Base-by-base conservation (phyloP, 2,113 vertebrate species). In the Cephalopholis sonnerati region DNA sequence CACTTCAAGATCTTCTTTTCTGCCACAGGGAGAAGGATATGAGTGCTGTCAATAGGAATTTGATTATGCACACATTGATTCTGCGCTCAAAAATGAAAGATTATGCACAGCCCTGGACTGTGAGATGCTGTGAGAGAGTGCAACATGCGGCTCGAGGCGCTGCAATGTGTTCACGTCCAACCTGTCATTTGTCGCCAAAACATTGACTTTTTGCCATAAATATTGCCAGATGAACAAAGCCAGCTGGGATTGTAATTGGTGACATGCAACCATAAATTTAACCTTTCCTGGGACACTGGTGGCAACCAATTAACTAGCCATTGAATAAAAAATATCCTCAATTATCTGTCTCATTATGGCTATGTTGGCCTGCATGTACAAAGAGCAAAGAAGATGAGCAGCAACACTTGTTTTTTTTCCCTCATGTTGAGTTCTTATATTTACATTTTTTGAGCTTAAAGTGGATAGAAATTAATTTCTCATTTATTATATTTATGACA, bases 261-360 rank as follows among this genome's bases (percentile, higher is more conserved):
- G 94, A 95, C 95, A 95, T 84, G 92, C 90, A 94, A 93, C 94
- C 93, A 93, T 93, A 94, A 95, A 94, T 95, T 94, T 95, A 95
- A 96, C 95, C 95, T 96, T 96, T 95, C 90, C 92, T 29, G 91
- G 92, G 93, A 95, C 93, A 91, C 93, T 89, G 87, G 91, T 94
- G 94, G 94, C 94, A 95, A 95, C 94, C 94, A 96, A 95, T 96
- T 96, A 96, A 96, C 92, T 91, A 93, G 86, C 93, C 92, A 94
- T 85, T 94, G 92, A 94, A 95, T 93, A 94, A 95, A 87, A 95
- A 95, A 94, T 91, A 93, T 92, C 92, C 89, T 93, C 94, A 94
- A 95, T 96, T 95, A 96, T 96, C 93, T 95, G 92, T 96, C 93
- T 95, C 94, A 95, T 96, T 94, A 95, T 94, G 76, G 91, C 89